Percentiles rank a stretch among this genome's conserved stretches.
Evolutionary conservation across 2,888 invertebrate species (phyloP).

Genomic region (Labia minor): DNA sequence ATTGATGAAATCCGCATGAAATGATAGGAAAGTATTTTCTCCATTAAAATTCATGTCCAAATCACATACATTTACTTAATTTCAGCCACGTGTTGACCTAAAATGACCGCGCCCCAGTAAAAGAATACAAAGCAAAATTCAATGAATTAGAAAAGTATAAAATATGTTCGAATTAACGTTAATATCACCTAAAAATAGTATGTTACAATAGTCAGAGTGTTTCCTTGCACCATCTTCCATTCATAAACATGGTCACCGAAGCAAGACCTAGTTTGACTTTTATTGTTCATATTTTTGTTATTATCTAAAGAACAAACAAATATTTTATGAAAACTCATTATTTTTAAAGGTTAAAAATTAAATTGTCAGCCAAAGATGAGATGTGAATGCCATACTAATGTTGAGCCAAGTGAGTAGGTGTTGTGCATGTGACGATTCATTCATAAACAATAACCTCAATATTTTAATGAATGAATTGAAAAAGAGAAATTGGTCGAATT

Average conservation of each 20-base stretch:
- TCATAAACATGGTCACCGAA: no score
- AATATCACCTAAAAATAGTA: no score
- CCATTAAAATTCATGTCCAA: no score
- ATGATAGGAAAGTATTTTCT: no score
- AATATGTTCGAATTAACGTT: no score
- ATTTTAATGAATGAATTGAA: background rate
- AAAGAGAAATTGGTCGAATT: background rate
- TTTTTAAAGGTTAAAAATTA: background rate
- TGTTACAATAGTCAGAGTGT: no score
- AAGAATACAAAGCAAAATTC: background rate
- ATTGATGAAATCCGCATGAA: no score
- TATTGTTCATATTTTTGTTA: no score
- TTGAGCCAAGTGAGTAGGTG: background rate
- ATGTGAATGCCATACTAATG: background rate
- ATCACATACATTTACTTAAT: background rate
- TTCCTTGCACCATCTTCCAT: no score
- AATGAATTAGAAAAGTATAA: background rate
- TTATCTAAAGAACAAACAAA: background rate
- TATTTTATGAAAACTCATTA: background rate
- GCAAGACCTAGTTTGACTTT: background rate
- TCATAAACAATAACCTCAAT: conserved; percentile 13
- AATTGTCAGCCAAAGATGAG: background rate
- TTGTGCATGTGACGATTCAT: conserved; percentile 7
- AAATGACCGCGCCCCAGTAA: conserved; percentile 3
- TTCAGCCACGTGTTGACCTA: background rate